phyloP scores from a whole-genome alignment of 2,113 vertebrate species.

The Gallinago jamesoni region DNA sequence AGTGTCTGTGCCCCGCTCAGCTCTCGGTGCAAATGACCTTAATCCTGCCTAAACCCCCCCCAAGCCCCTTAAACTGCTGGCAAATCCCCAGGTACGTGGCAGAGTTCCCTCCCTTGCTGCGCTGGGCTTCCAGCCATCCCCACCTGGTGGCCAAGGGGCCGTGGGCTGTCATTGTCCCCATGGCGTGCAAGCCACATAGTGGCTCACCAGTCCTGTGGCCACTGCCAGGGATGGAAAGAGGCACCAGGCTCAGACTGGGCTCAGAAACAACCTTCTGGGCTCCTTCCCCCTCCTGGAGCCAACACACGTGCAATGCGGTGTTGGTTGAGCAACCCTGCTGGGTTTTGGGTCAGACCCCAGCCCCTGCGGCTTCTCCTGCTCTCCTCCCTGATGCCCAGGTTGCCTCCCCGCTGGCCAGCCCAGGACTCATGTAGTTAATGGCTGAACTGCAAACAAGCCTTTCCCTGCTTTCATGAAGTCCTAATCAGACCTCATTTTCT shows the following conservation, averaged over 20 bases:
- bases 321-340: neutral
- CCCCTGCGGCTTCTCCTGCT: fast-evolving
- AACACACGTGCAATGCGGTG: fast-evolving
- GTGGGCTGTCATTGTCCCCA: neutral
- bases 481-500: neutral
- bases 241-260: neutral
- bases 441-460: neutral
- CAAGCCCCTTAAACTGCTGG: neutral
- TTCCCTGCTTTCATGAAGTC: neutral
- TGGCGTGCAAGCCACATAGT: fast-evolving
- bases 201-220: neutral
- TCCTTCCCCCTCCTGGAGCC: neutral
- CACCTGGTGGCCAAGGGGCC: neutral
- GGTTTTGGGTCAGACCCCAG: neutral
- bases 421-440: neutral
- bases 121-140: neutral
- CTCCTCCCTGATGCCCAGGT: neutral
- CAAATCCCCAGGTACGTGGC: neutral
- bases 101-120: neutral
- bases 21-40: neutral
- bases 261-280: neutral
- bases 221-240: neutral
- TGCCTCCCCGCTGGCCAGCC: neutral
- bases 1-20: neutral
- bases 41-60: neutral